Percentiles rank a stretch among this genome's conserved stretches.
Conservation (phyloP, 2,888 invertebrate genomes). For the Scaeva pyrastri region DNA sequence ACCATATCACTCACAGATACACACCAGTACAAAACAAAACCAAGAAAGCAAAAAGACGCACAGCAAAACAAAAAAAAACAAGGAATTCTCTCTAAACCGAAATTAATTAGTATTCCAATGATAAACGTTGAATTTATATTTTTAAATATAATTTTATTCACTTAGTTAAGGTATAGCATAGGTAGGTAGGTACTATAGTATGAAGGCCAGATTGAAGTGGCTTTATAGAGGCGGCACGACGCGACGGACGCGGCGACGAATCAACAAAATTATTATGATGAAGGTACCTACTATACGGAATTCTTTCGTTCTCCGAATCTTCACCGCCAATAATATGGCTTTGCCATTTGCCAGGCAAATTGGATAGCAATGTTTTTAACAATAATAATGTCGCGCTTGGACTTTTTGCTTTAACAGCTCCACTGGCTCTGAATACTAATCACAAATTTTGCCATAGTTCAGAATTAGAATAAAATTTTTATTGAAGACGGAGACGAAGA, state of each 20-base stretch:
- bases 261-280: slow-evolving; percentile 69
- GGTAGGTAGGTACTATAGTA: slow-evolving; percentile 34
- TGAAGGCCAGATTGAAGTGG: slow-evolving; percentile 54
- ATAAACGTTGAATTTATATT: slow-evolving; percentile 53
- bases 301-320: slow-evolving; percentile 54
- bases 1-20: slow-evolving; percentile 31
- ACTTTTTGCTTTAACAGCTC: slow-evolving; percentile 39
- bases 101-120: slow-evolving; percentile 72
- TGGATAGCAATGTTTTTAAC: slow-evolving; percentile 46
- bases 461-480: slow-evolving; percentile 46
- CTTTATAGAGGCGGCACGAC: slow-evolving; percentile 8
- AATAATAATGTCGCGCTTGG: slow-evolving; percentile 49
- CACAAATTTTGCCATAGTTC: slow-evolving; percentile 40
- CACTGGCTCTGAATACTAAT: slow-evolving; percentile 66
- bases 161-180: slow-evolving; percentile 33
- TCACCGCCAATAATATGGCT: slow-evolving; percentile 52
- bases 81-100: slow-evolving; percentile 70
- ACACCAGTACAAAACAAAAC: slow-evolving; percentile 36
- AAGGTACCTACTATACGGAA: slow-evolving; percentile 34
- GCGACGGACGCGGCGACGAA: slow-evolving; percentile 5
- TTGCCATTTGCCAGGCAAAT: slow-evolving; percentile 56
- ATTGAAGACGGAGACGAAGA: neutral
- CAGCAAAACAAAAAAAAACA: slow-evolving; percentile 32
- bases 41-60: slow-evolving; percentile 14
- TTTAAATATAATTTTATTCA: slow-evolving; percentile 46